Evolutionary conservation across 2,113 vertebrate genomes (phyloP).

Genomic region (Anguilla rostrata): DNA sequence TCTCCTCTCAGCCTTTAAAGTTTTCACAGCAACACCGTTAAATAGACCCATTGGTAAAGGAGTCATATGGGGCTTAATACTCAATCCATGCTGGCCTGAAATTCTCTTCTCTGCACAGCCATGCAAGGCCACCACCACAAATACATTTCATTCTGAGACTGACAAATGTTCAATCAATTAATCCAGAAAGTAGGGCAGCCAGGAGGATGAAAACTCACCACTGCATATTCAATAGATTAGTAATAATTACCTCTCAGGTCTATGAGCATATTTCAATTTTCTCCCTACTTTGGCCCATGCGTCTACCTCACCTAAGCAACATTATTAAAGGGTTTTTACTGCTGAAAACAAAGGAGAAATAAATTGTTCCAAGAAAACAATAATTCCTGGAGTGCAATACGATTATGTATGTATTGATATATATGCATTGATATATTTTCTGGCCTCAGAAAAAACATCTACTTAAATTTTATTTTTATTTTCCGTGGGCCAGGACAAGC

Average conservation of each 20-base stretch:
- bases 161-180: background rate
- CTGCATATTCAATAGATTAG: background rate
- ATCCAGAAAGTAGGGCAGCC: background rate
- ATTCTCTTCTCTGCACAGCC: background rate
- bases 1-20: conserved; percentile 3
- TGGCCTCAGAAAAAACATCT: too few species aligned
- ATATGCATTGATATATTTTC: too few species aligned
- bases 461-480: too few species aligned
- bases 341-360: background rate
- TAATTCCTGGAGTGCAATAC: too few species aligned
- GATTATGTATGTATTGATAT: too few species aligned
- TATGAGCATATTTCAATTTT: background rate
- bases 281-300: background rate
- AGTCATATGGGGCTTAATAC: background rate
- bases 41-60: background rate
- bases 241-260: background rate
- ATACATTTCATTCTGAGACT: background rate
- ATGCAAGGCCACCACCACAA: background rate
- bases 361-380: background rate
- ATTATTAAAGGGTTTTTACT: background rate
- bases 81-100: background rate
- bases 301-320: background rate
- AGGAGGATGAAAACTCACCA: background rate
- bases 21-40: background rate
- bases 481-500: too few species aligned